phyloP scores from a whole-genome alignment of 2,797 vertebrate genomes.

The Enteromius fasciolatus region DNA sequence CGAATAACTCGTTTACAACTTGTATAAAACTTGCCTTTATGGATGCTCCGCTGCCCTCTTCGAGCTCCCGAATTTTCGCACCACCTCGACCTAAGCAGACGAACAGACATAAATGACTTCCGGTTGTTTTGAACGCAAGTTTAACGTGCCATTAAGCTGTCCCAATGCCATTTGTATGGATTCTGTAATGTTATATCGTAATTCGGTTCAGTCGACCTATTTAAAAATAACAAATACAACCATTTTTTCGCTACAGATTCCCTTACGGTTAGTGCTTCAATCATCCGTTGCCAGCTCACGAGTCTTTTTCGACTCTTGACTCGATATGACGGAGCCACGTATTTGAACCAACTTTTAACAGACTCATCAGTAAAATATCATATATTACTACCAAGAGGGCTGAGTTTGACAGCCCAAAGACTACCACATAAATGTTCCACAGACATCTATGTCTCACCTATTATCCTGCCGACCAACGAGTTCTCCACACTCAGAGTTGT shows the following conservation, averaged over 20 bases:
- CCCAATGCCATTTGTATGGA: not conserved
- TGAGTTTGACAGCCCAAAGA: not conserved
- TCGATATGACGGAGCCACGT: not conserved
- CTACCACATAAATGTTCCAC: not conserved
- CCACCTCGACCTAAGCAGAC: slow-evolving; percentile 85
- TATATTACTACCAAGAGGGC: not conserved
- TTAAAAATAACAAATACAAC: not conserved
- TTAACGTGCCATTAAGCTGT: not conserved
- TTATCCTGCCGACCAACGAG: slow-evolving; percentile 77
- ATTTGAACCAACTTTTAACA: not conserved
- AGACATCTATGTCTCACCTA: slow-evolving; percentile 73
- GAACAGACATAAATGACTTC: not conserved
- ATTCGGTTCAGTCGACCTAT: not conserved
- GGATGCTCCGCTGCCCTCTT: slow-evolving; percentile 82
- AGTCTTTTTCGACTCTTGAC: not conserved
- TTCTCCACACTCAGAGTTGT: slow-evolving; percentile 77
- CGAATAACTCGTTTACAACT: too few species aligned
- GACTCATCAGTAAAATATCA: not conserved
- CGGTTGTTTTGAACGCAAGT: not conserved
- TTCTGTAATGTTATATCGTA: not conserved
- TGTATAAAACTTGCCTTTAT: slow-evolving; percentile 81
- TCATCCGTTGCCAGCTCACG: not conserved
- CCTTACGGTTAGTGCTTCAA: not conserved
- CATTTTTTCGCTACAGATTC: not conserved
- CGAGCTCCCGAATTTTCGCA: slow-evolving; percentile 87